Base-by-base conservation (phyloP, 1,140 invertebrate species). In the Aethina tumida region DNA sequence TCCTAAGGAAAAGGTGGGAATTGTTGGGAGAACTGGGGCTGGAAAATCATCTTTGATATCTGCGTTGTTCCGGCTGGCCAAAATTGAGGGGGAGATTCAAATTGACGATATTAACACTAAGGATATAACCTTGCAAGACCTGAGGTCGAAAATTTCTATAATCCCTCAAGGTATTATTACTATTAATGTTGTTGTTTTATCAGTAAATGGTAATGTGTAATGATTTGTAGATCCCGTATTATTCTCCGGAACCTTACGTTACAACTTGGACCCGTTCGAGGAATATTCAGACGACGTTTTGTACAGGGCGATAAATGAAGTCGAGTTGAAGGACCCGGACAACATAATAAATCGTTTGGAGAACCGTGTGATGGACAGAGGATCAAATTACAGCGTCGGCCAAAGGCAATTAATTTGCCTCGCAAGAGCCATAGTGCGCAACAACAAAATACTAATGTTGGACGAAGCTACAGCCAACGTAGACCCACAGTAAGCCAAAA, bases 111-210 rank as follows among this genome's bases (percentile, higher is more conserved):
- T 76, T 1, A 70, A 84, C 35, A 79, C 75, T 0, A 62, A 63
- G 4, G 59, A 53, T 2, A 59, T 90, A 19, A 71, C 74, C 0
- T 57, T 91, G 6, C 70, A 76, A 31, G 71, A 79, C n/a, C 60
- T 92, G 1, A 65, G 87, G 28, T 69, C 70, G 1, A 72, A 73
- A 39, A 75, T 91, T 8, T 78, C 81, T 1, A 84, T 87, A 17
- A 86, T 89, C 45, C 88, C 88, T 4, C 86, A 91, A 62, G 79
- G n/a, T n/a, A n/a, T n/a, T n/a, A n/a, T n/a, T n/a, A n/a, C n/a
- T n/a, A n/a, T n/a, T n/a, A n/a, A n/a, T n/a, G n/a, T n/a, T n/a
- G n/a, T n/a, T n/a, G n/a, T n/a, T n/a, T n/a, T n/a, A n/a, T n/a
- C n/a, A n/a, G n/a, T n/a, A n/a, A n/a, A n/a, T n/a, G n/a, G n/a